Evolutionary conservation across 1,140 invertebrate genomes (phyloP), one percentile per base, ranked within the genome.

Genomic region (Ctenoplectra terminalis): DNA sequence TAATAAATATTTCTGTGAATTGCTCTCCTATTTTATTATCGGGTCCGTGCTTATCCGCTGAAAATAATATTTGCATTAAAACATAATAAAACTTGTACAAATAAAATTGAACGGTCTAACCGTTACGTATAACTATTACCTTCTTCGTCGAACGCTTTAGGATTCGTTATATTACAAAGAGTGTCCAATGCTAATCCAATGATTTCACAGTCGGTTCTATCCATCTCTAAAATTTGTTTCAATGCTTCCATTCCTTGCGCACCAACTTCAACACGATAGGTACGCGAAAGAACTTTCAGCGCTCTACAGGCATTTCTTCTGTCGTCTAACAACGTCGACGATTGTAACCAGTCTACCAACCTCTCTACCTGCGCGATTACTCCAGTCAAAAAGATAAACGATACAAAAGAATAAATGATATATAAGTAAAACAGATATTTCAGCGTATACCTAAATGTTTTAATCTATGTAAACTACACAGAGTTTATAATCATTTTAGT

Each of bases 1-100:
- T 99, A 11, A 99, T 97, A 91, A 99, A 99, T 95, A 99, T 99
- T 95, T 99, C 99, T 8, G 99, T 99, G 91, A 99, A 99, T 91
- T 99, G 98, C 90, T 98, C 97, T 15, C 99, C 99, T 66, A 97
- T 92, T 80, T 93, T 93, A 66, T 84, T 89, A 2, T 91, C 86
- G 34, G 89, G 80, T 75, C 91, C 91, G 76, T 93, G 88, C 61
- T 95, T 94, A 40, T 95, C 93, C 37, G 94, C 93, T 89, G 89
- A 88, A 82, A 83, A 23, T 15, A 67, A 61, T 37, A 72, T 37
- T 50, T 23, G 3, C 29, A 60, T 74, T 71, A 9, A 29, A 29
- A 60, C 23, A 54, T 7, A 48, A 37, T 60, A 9, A 60, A 71
- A 60, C 8, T 48, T 31, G 13, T 50, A 56, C 1, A 37, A 70